phyloP scores from a whole-genome alignment of 2,797 vertebrate species.

The Girardinus metallicus region DNA sequence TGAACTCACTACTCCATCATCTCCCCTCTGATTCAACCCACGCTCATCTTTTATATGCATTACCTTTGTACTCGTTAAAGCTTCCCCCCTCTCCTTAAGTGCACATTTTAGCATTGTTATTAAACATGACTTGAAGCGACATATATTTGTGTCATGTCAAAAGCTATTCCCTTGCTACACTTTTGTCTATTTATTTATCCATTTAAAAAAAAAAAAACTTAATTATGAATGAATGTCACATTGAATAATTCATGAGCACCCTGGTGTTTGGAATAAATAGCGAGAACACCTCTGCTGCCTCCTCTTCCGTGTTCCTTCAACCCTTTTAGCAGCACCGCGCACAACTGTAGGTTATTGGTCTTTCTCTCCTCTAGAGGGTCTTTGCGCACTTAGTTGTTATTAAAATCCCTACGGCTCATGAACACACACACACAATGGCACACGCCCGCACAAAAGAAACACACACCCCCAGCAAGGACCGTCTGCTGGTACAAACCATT shows the following conservation, averaged over 20 bases:
- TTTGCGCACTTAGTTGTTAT: slow-evolving; percentile 77
- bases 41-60: slow-evolving; percentile 44
- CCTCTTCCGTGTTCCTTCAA: slow-evolving; percentile 74
- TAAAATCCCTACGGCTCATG: slow-evolving; percentile 78
- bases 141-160: slow-evolving; percentile 58
- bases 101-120: slow-evolving; percentile 54
- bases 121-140: slow-evolving; percentile 58
- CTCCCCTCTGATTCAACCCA: slow-evolving; percentile 40
- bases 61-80: slow-evolving; percentile 24
- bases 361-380: slow-evolving; percentile 70
- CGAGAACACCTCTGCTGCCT: slow-evolving; percentile 67
- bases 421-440: slow-evolving; percentile 68
- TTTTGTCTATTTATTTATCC: slow-evolving; percentile 81
- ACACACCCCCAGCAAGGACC: slow-evolving; percentile 67
- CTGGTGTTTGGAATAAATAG: slow-evolving; percentile 70
- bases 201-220: slow-evolving; percentile 81
- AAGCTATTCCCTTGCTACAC: slow-evolving; percentile 48
- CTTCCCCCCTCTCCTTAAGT: slow-evolving; percentile 49
- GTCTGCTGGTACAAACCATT: slow-evolving; percentile 80
- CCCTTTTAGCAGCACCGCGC: slow-evolving; percentile 70
- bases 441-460: slow-evolving; percentile 34
- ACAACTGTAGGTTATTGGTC: slow-evolving; percentile 77
- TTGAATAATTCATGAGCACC: slow-evolving; percentile 80
- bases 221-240: slow-evolving; percentile 79
- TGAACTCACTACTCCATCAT: slow-evolving; percentile 57